phyloP scores from a whole-genome alignment of 2,113 vertebrate species.

The Suncus etruscus region DNA sequence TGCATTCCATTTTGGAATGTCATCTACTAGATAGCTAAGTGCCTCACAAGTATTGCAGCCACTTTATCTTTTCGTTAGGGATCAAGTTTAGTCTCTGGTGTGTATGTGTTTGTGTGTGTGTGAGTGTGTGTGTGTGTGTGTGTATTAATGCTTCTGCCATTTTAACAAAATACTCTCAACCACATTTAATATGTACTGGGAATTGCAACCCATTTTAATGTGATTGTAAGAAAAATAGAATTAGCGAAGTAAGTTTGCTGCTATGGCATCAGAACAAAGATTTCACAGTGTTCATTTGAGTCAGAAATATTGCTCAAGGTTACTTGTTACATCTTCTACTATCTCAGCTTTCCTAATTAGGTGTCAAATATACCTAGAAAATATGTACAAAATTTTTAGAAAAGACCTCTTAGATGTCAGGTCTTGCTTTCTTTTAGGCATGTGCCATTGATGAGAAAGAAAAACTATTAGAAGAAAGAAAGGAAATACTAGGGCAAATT shows the following conservation, averaged over 20 bases:
- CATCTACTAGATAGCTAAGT: background rate
- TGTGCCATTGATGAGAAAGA: background rate
- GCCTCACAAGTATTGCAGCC: slow-evolving; percentile 31
- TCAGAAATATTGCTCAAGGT: slow-evolving; percentile 52
- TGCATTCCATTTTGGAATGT: background rate
- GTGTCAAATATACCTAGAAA: slow-evolving; percentile 26
- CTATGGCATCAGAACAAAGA: slow-evolving; percentile 37
- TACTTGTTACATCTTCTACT: slow-evolving; percentile 26
- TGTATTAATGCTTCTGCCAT: background rate
- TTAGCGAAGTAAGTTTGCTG: slow-evolving; percentile 48
- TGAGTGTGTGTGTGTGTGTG: background rate
- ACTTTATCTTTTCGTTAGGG: slow-evolving; percentile 32
- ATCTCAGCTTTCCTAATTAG: slow-evolving; percentile 46
- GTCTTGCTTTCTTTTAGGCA: slow-evolving; percentile 38
- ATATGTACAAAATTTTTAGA: slow-evolving; percentile 10
- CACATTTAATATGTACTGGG: background rate
- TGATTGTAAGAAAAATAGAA: slow-evolving; percentile 41
- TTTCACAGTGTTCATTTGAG: background rate
- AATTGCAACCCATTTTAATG: slow-evolving; percentile 41
- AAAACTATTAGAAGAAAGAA: background rate
- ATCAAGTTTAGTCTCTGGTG: slow-evolving; percentile 28
- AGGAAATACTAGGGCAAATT: background rate
- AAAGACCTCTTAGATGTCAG: slow-evolving; percentile 36
- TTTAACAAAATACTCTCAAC: background rate
- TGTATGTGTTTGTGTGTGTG: background rate